Evolutionary conservation across 2,113 vertebrate species (phyloP), one percentile per base, ranked within the genome.

Genomic region (Zapus hudsonius): DNA sequence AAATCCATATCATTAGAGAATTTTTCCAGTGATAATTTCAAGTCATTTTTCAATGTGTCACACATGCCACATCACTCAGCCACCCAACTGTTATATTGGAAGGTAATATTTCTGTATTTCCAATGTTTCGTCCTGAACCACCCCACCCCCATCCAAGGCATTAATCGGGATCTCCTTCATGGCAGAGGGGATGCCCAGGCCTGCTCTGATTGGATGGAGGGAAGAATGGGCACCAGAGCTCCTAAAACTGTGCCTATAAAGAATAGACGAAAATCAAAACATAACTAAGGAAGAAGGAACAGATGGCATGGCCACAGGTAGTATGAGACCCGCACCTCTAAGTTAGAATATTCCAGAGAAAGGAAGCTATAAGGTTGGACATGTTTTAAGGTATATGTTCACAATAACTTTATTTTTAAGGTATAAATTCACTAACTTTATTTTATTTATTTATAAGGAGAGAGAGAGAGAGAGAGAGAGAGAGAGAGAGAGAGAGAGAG

Each of bases 41-140:
- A 91, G 79, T 75, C 69, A 90, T 82, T 47, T n/a, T 84, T 93
- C 84, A 73, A 57, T 13, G 40, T 84, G 94, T 89, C 67, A 69
- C 23, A 23, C 67, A 61, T 16, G 27, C 36, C 20, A 31, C 70
- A n/a, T 67, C 36, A 42, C 79, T 47, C 20, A 57, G 75, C 29
- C 1, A 1, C 23, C 3, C 47, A 72, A 19, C 59, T 84, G 42
- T 84, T 61, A 81, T 10, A 78, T 40, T 25, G 8, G 12, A 78
- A 63, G 84, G 44, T 20, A 63, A 0, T 72, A 69, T 84, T 69
- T 80, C 72, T 38, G 6, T n/a, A n/a, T 20, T 74, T 72, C 33
- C 38, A 47, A 23, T 3, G 44, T 10, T 64, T 89, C 69, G n/a
- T 20, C 42, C 91, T 36, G 16, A 63, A 87, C 59, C n/a, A 6